These are phyloP conservation scores for Nomada fucata DNA, from an alignment of 2,888 invertebrate species.

Conservation along the genomic window DNA sequence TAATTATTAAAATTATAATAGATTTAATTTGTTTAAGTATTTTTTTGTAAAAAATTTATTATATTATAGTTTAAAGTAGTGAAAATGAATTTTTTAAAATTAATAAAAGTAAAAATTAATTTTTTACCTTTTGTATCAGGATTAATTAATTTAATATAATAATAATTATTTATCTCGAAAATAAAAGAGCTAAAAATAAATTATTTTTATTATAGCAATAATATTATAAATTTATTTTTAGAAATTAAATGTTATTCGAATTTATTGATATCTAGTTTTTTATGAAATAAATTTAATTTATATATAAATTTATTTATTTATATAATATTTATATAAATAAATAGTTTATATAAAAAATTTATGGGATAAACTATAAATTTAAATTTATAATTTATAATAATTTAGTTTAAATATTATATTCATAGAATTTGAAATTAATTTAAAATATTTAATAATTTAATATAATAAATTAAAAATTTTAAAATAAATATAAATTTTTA, in stretches of 20 bases:
- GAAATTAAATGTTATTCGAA: slow-evolving; percentile 1
- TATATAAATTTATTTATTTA: background rate
- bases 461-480: background rate
- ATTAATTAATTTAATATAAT: slow-evolving; percentile 2
- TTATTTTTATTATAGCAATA: background rate
- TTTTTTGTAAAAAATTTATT: background rate
- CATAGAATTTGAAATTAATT: background rate
- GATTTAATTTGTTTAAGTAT: background rate
- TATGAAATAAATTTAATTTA: slow-evolving; percentile 13
- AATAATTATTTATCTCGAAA: background rate
- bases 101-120: background rate
- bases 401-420: no score
- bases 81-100: background rate
- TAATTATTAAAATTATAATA: background rate
- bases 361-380: slow-evolving; percentile 3
- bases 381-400: slow-evolving; percentile 1
- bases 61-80: background rate
- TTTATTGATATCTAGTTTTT: slow-evolving; percentile 9
- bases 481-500: background rate
- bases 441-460: slow-evolving; percentile 2
- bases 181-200: slow-evolving; percentile 10
- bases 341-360: slow-evolving; percentile 5
- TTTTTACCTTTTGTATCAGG: slow-evolving; percentile 18
- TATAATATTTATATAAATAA: background rate
- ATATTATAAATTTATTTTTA: slow-evolving; percentile 10